Percentiles rank a stretch among this genome's conserved stretches.
Evolutionary conservation across 2,113 vertebrate species (phyloP).

Genomic region (Nothocercus julius): DNA sequence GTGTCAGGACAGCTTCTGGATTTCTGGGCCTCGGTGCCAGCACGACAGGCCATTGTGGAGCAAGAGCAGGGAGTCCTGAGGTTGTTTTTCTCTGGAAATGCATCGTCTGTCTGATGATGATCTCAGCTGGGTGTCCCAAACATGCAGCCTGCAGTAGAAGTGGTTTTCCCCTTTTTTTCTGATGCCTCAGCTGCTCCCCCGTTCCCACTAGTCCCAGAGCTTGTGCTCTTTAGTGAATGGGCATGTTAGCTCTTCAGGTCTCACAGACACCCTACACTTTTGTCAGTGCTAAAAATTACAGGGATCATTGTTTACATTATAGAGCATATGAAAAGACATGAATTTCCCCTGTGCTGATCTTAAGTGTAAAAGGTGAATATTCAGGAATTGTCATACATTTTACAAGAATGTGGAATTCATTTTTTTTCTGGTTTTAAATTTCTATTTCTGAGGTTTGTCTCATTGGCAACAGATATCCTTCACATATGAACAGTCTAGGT

Average conservation of each 20-base stretch:
- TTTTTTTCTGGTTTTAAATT: neutral
- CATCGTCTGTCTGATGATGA: neutral
- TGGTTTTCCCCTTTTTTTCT: neutral
- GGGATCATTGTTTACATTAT: neutral
- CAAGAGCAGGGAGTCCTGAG: neutral
- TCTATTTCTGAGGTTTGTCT: neutral
- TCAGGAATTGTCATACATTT: neutral
- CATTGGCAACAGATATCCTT: neutral
- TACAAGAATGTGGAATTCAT: neutral
- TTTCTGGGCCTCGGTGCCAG: neutral
- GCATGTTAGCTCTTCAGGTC: neutral
- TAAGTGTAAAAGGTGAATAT: neutral
- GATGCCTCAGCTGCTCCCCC: neutral
- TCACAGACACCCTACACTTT: neutral
- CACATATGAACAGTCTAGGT: neutral
- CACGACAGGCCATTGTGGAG: neutral
- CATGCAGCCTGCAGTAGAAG: neutral
- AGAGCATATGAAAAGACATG: neutral
- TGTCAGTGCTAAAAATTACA: neutral
- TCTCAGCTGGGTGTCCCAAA: neutral
- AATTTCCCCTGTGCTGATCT: neutral
- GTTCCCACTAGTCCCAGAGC: neutral
- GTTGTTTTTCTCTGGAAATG: neutral
- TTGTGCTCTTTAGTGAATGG: neutral
- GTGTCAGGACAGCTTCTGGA: neutral